Evolutionary conservation across 2,888 invertebrate species (phyloP).

Genomic region (Strigamia maritima): DNA sequence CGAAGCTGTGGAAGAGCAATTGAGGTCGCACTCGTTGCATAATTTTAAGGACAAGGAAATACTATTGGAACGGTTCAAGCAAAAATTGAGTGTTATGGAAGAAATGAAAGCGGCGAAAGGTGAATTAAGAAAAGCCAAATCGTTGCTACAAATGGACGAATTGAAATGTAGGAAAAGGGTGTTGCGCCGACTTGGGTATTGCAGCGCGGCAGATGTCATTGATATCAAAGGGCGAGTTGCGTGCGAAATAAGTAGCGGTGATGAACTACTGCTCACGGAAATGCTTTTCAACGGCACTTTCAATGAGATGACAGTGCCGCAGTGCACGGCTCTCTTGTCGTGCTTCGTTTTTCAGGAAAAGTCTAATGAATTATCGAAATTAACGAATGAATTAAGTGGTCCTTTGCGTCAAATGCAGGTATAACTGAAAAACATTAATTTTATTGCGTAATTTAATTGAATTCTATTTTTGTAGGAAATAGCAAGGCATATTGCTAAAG

Average conservation of each 20-base stretch:
- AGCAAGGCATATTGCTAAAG: conserved; percentile 84
- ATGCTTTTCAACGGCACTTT: conserved; percentile 97
- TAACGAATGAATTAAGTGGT: conserved; percentile 80
- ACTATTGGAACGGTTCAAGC: conserved; percentile 70
- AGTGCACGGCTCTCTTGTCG: conserved; percentile 80
- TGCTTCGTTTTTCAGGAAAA: conserved; percentile 92
- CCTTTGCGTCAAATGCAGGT: conserved; percentile 86
- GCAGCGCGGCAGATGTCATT: conserved; percentile 88
- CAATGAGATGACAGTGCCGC: conserved; percentile 68
- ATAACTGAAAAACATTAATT: too few relatives aligned
- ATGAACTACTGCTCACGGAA: conserved; percentile 94
- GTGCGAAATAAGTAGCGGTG: conserved; percentile 89
- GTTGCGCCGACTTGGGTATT: conserved; percentile 85
- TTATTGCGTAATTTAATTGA: too few relatives aligned
- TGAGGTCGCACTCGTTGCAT: conserved; percentile 78
- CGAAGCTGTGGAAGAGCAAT: conserved; percentile 72
- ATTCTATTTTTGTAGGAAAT: conserved; percentile 64
- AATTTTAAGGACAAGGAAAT: conserved; percentile 68
- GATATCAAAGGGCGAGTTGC: conserved; percentile 97
- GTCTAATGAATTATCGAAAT: conserved; percentile 71
- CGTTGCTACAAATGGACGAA: conserved; percentile 93
- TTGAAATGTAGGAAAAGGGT: conserved; percentile 92
- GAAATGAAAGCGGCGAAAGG: conserved; percentile 65
- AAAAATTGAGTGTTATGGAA: conserved; percentile 63
- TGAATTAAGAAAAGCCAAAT: conserved; percentile 80